Percentiles rank a stretch among this genome's conserved stretches.
phyloP scores from a whole-genome alignment of 2,113 vertebrate species.

The Pangasianodon gigas region DNA sequence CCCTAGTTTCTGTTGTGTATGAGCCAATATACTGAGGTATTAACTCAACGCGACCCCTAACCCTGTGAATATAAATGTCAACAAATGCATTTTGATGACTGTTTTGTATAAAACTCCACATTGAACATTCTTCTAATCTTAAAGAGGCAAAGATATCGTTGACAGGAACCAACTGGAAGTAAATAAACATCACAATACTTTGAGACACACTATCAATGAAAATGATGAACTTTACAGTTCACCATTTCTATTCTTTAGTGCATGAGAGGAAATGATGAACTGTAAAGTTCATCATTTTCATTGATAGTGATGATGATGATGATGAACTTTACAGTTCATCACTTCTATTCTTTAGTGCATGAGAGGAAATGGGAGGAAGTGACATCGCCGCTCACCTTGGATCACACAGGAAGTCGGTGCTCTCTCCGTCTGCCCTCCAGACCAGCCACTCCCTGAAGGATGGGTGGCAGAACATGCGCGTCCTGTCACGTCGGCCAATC shows the following conservation, averaged over 20 bases:
- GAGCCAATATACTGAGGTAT: background rate
- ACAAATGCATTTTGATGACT: too few species aligned
- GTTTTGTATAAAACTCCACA: too few species aligned
- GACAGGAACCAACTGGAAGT: background rate
- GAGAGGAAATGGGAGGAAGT: background rate
- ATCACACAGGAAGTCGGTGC: conserved; percentile 91
- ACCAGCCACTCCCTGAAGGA: conserved; percentile 98
- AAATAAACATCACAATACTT: background rate
- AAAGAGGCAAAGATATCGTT: background rate
- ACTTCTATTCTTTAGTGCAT: background rate
- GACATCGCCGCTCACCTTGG: conserved; percentile 79
- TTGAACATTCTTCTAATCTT: background rate
- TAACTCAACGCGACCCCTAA: too few species aligned
- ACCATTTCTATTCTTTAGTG: background rate
- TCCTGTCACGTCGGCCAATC: conserved; percentile 90
- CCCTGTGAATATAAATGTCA: too few species aligned
- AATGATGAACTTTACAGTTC: background rate
- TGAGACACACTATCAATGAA: background rate
- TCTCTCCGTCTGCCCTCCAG: conserved; percentile 95
- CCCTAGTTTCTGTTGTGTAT: background rate
- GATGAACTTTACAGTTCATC: background rate
- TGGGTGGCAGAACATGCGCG: conserved; percentile 96
- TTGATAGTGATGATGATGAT: too few species aligned
- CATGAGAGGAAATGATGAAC: background rate
- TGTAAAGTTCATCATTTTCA: too few species aligned